Evolutionary conservation across 2,113 vertebrate species (phyloP).

Genomic region (Phrynocephalus versicolor): DNA sequence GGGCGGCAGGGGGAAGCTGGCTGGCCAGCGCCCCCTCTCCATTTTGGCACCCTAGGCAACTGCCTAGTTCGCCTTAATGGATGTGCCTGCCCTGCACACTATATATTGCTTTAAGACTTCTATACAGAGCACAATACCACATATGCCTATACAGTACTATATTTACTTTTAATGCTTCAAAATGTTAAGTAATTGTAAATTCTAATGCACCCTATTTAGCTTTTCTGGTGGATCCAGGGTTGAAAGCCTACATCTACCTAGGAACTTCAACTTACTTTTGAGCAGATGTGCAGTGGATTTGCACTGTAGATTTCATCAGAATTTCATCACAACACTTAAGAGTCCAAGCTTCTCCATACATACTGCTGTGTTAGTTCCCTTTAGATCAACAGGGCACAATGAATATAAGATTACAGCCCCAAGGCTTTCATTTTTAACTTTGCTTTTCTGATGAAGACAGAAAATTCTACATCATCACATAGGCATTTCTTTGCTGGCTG

Average conservation of each 20-base stretch:
- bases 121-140: too few species aligned
- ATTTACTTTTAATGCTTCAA: slow-evolving; percentile 27
- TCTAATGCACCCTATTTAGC: slow-evolving; percentile 30
- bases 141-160: too few species aligned
- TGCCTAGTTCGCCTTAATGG: too few species aligned
- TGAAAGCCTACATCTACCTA: background rate
- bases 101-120: too few species aligned
- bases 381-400: background rate
- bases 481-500: background rate
- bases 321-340: background rate
- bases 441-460: background rate
- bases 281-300: background rate
- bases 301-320: slow-evolving; percentile 7
- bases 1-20: too few species aligned
- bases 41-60: too few species aligned
- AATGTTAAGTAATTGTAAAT: slow-evolving; percentile 36
- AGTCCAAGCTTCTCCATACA: too few species aligned
- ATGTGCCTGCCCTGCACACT: too few species aligned
- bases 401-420: background rate
- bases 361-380: background rate
- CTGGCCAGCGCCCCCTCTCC: too few species aligned
- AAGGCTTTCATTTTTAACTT: background rate
- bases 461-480: background rate
- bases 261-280: background rate
- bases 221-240: background rate